Percentiles rank a stretch among this genome's conserved stretches.
Conservation (phyloP, 2,113 vertebrate genomes). For the Recurvirostra avosetta region DNA sequence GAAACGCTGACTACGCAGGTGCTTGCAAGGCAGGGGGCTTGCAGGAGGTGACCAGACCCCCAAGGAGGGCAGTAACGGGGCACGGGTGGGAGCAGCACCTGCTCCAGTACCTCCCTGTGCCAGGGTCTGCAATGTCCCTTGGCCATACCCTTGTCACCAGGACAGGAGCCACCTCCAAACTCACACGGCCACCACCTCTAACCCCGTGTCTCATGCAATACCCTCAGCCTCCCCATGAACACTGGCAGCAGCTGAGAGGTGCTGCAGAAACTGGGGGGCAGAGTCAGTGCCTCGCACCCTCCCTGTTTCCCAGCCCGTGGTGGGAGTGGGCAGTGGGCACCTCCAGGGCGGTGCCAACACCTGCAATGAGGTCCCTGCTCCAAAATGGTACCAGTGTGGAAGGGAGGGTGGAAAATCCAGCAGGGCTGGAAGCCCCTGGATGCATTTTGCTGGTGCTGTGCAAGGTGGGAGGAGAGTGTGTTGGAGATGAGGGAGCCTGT, state of each 20-base stretch:
- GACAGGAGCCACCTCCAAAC: neutral
- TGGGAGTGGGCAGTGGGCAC: neutral
- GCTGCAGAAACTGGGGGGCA: neutral
- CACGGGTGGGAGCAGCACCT: neutral
- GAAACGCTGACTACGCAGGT: neutral
- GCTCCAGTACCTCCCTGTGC: neutral
- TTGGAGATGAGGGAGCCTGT: neutral
- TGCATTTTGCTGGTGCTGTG: neutral
- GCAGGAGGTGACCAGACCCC: neutral
- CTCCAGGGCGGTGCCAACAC: rapidly evolving
- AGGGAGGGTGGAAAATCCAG: neutral
- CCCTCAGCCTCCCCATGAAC: rapidly evolving
- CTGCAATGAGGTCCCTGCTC: neutral
- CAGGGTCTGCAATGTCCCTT: neutral
- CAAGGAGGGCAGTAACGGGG: rapidly evolving
- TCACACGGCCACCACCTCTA: neutral
- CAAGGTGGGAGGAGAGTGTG: neutral
- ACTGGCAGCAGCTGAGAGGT: neutral
- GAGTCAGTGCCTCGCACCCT: neutral
- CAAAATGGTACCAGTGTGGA: neutral
- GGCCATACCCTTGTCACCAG: neutral
- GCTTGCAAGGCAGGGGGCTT: neutral
- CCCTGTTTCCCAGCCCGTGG: neutral
- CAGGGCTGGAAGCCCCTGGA: neutral
- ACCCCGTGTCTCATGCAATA: rapidly evolving